Conservation (phyloP, 1,140 invertebrate species). For the Idris sp. region DNA sequence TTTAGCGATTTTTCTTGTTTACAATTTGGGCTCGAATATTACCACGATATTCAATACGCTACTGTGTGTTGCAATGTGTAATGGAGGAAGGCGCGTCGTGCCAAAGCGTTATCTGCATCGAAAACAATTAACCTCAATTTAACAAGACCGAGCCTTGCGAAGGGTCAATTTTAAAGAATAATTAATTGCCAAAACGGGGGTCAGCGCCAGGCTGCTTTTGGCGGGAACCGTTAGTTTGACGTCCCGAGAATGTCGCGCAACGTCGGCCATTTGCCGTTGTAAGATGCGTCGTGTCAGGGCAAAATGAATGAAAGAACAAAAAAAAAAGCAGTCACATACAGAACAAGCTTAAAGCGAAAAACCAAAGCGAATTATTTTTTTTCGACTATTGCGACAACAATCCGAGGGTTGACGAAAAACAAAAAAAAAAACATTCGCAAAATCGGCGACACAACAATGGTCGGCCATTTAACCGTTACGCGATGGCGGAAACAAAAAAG, state of each 20-base stretch:
- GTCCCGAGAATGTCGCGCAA: neutral
- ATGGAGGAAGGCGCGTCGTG: conserved; percentile 17
- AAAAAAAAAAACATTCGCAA: neutral
- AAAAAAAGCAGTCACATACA: neutral
- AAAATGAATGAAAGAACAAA: no score
- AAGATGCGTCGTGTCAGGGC: no score
- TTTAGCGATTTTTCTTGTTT: no score
- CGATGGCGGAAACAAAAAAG: conserved; percentile 33
- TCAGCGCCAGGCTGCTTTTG: conserved; percentile 6
- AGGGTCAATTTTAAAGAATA: no score
- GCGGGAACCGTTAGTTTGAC: conserved; percentile 24
- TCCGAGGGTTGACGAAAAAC: neutral
- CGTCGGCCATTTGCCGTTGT: conserved; percentile 34
- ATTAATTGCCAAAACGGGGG: neutral
- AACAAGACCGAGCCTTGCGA: no score
- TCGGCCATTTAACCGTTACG: conserved; percentile 40
- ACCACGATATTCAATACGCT: conserved; percentile 7
- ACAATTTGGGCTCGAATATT: no score
- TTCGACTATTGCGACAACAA: neutral
- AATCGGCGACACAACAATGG: conserved; percentile 34
- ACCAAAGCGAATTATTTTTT: no score
- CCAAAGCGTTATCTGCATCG: neutral
- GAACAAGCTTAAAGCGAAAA: neutral
- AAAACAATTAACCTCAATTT: conserved; percentile 20
- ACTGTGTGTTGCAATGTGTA: conserved; percentile 6